These are phyloP conservation scores for Lipophrys pholis DNA, from an alignment of 2,113 vertebrate species.

Conservation along the genomic window DNA sequence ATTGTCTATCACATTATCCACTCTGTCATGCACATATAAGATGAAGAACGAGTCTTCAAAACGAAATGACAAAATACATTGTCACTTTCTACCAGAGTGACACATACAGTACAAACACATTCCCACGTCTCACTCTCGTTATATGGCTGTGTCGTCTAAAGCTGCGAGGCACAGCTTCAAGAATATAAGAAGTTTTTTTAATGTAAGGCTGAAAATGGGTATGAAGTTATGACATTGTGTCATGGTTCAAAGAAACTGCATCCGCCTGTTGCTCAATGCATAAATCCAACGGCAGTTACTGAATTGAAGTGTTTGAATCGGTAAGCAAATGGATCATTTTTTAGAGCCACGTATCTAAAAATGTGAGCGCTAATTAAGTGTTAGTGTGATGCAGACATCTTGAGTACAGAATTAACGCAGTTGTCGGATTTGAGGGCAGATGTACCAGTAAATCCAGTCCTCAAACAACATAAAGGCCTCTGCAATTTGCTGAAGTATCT, in stretches of 20 bases:
- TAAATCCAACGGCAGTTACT: neutral
- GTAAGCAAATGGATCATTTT: neutral
- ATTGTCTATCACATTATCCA: neutral
- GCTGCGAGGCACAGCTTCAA: neutral
- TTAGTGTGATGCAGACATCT: constrained; percentile 8
- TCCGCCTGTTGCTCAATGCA: neutral
- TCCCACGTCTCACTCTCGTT: neutral
- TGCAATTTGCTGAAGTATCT: constrained; percentile 5
- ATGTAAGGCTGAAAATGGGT: too few relatives aligned
- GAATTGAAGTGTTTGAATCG: neutral
- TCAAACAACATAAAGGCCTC: constrained; percentile 7
- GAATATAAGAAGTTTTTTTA: neutral
- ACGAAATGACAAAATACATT: neutral
- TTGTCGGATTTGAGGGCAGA: constrained; percentile 34
- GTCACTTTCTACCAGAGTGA: neutral
- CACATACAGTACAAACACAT: neutral
- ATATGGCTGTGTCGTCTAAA: neutral
- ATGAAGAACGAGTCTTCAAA: neutral
- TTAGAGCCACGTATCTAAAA: neutral
- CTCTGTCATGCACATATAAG: neutral
- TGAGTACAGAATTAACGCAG: constrained; percentile 18
- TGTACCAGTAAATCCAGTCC: constrained; percentile 18
- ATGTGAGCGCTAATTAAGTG: constrained; percentile 27
- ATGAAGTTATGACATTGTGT: too few relatives aligned
- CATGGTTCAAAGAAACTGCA: neutral